Percentiles rank a stretch among this genome's conserved stretches.
These are phyloP conservation scores for Oreochromis grahami DNA, from an alignment of 2,797 vertebrate species.

Conservation along the genomic window DNA sequence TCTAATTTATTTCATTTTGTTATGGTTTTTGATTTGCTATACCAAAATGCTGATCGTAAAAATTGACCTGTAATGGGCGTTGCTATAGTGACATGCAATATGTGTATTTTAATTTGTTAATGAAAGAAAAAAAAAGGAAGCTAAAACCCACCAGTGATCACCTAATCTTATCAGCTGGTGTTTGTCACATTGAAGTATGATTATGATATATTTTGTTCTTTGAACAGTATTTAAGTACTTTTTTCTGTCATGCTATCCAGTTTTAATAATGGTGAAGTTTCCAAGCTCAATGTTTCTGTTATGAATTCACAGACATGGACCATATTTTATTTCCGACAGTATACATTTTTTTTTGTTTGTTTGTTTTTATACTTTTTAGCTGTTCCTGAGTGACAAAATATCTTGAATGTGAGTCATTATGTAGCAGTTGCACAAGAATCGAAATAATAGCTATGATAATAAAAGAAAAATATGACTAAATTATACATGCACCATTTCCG, in stretches of 20 bases:
- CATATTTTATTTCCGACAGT: constrained; percentile 80
- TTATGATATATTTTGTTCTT: constrained; percentile 87
- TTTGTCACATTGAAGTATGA: constrained; percentile 92
- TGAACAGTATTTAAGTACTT: constrained; percentile 87
- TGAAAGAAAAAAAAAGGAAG: constrained; percentile 52
- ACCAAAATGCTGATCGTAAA: constrained; percentile 95
- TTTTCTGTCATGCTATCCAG: constrained; percentile 92
- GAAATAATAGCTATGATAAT: constrained; percentile 82
- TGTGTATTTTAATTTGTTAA: constrained; percentile 89
- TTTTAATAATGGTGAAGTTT: constrained; percentile 89
- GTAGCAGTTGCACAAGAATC: constrained; percentile 99
- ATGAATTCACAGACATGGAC: constrained; percentile 90
- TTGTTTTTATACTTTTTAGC: constrained; percentile 85
- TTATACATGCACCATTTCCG: constrained; percentile 80
- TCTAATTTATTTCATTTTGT: constrained; percentile 79
- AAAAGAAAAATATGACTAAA: constrained; percentile 79
- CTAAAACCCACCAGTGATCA: constrained; percentile 88
- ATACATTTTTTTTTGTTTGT: constrained; percentile 64
- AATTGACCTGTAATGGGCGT: constrained; percentile 95
- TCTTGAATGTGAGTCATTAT: constrained; percentile 99
- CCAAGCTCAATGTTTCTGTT: constrained; percentile 92
- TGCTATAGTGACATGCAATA: constrained; percentile 98
- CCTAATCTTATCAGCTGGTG: constrained; percentile 93
- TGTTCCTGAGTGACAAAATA: constrained; percentile 98
- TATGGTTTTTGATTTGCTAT: constrained; percentile 83